Percentiles rank a stretch among this genome's conserved stretches.
Conservation (phyloP, 2,797 vertebrate genomes). For the Xenops minutus region DNA sequence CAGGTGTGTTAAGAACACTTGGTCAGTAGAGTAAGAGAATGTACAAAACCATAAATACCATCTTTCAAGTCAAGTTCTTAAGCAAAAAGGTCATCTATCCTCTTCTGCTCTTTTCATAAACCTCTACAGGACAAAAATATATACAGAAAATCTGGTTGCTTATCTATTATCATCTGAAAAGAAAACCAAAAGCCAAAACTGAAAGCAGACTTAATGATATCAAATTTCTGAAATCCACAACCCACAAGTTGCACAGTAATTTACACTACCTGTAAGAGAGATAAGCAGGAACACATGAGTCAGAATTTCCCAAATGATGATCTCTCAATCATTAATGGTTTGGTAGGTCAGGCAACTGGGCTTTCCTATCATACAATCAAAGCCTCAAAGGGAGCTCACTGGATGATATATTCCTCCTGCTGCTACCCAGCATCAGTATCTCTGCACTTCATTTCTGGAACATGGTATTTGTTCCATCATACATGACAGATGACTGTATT, state of each 20-base stretch:
- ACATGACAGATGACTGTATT: not conserved
- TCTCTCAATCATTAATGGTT: not conserved
- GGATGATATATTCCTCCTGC: not conserved
- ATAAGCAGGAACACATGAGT: not conserved
- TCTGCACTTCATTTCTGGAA: not conserved
- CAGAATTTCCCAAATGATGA: not conserved
- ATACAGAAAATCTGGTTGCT: not conserved
- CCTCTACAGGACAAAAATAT: not conserved
- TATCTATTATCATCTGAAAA: not conserved
- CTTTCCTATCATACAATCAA: accelerated
- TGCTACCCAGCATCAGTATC: not conserved
- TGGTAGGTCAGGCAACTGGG: not conserved
- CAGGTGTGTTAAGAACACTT: not conserved
- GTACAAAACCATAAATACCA: not conserved
- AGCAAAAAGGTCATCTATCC: not conserved
- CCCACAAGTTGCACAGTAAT: not conserved
- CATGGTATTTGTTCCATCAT: not conserved
- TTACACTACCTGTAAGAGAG: not conserved
- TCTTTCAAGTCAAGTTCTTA: not conserved
- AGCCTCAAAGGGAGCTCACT: not conserved
- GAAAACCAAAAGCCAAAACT: not conserved
- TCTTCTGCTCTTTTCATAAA: not conserved
- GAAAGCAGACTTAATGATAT: not conserved
- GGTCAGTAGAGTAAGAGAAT: not conserved
- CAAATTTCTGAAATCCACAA: not conserved